Base-by-base conservation (phyloP, 1,140 invertebrate species). In the Drosophila parabipectinata region DNA sequence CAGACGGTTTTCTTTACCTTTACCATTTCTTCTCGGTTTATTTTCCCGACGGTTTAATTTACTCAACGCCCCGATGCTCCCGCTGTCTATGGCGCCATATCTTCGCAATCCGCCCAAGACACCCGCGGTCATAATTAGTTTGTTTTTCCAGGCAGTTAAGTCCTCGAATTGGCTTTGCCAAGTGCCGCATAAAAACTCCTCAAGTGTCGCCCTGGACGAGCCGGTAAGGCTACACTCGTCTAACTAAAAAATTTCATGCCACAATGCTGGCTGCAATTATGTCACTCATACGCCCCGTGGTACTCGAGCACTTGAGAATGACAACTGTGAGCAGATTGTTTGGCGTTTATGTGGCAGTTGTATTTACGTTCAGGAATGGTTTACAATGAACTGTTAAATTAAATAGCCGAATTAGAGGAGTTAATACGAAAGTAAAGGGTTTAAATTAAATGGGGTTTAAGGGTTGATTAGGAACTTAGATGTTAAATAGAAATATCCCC, bases 91-190 rank as follows among this genome's bases (percentile, higher is more conserved):
- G 12, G 30, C 28, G 15, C 5, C n/a, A 32, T 30, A 24, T 14
- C 12, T 26, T 48, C 50, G 14, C 51, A 57, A 61, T 69, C 51
- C 63, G 24, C 15, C 59, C 66, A 68, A 79, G 67, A 61, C 55
- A 68, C 82, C 83, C 57, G 82, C 79, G 82, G 82, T 82, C 82
- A 88, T 87, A 87, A 87, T 87, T 87, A 87, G 82, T 87, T 87
- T 87, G 83, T 88, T 87, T 87, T 87, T 68, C 84, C 82, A 82
- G 82, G 71, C 83, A 87, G 82, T 87, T 87, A 75, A 82, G 75
- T 61, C 75, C 51, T 75, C 53, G 83, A 88, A 87, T 82, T 87
- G 83, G 66, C 74, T 88, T 63, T 47, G 66, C 51, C 50, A 51
- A 60, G 41, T 32, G 72, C 52, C 53, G 48, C 48, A 48, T 66